Conservation (phyloP, 2,797 vertebrate genomes). For the Muscicapa striata region DNA sequence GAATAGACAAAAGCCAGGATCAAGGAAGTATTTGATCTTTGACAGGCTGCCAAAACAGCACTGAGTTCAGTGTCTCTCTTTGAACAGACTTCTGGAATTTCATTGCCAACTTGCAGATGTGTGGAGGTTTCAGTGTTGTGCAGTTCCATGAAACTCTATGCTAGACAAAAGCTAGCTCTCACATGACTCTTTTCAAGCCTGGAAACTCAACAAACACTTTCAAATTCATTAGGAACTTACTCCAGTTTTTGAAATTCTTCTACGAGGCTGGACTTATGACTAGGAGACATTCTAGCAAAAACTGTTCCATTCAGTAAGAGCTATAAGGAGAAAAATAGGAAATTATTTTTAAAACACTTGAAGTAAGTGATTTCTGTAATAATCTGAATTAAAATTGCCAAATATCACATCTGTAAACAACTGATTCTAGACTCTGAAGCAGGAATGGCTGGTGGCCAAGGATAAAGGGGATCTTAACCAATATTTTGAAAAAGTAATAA, state of each 20-base stretch:
- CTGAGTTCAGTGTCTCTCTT: neutral
- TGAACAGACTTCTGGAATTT: neutral
- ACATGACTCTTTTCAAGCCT: neutral
- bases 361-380: neutral
- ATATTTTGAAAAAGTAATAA: neutral
- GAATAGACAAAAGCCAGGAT: neutral
- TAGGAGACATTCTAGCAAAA: slow-evolving; percentile 84
- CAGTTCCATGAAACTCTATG: neutral
- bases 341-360: neutral
- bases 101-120: neutral
- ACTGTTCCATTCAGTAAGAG: slow-evolving; percentile 79
- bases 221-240: slow-evolving; percentile 67
- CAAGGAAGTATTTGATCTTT: neutral
- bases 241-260: slow-evolving; percentile 83
- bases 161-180: neutral
- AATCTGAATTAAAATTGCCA: neutral
- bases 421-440: neutral
- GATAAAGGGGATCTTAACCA: neutral
- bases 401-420: slow-evolving; percentile 6
- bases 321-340: slow-evolving; percentile 47
- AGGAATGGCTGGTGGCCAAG: neutral
- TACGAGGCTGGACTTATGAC: slow-evolving; percentile 80
- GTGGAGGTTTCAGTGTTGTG: neutral
- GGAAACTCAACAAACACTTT: neutral
- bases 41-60: neutral